phyloP scores from a whole-genome alignment of 2,113 vertebrate genomes.

The Paedocypris sp. region DNA sequence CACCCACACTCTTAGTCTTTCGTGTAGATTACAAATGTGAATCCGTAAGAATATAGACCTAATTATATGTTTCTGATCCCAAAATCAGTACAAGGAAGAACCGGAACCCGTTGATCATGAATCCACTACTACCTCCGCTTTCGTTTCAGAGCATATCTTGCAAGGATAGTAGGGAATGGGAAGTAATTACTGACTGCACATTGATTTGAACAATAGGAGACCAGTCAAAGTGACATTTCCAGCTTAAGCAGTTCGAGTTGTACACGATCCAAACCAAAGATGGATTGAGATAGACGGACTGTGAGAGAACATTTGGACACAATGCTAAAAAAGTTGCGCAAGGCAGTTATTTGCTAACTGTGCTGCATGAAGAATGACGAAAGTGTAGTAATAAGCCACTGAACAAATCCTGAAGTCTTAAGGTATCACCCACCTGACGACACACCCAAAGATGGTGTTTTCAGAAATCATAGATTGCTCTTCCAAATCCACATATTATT shows the following conservation, averaged over 20 bases:
- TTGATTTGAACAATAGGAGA: slow-evolving; percentile 21
- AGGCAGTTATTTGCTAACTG: not conserved
- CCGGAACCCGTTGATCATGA: slow-evolving; percentile 32
- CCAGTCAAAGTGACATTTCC: not conserved
- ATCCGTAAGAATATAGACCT: too few relatives aligned
- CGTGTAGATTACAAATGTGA: too few relatives aligned
- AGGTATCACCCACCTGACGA: not conserved
- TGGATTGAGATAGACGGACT: not conserved
- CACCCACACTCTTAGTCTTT: too few relatives aligned
- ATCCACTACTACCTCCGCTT: not conserved
- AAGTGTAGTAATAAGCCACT: not conserved
- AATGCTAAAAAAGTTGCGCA: not conserved
- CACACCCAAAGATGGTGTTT: not conserved
- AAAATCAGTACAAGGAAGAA: slow-evolving; percentile 39
- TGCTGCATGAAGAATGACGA: not conserved
- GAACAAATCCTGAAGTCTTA: slow-evolving; percentile 1
- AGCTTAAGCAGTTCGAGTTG: not conserved
- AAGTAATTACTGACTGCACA: slow-evolving; percentile 51
- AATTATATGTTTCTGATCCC: slow-evolving; percentile 50
- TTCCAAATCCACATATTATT: not conserved
- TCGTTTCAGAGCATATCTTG: slow-evolving; percentile 39
- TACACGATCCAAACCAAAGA: not conserved
- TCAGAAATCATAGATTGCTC: not conserved
- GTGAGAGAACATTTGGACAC: not conserved
- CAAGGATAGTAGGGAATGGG: slow-evolving; percentile 26